Evolutionary conservation across 92 coral and sea anemone genomes (phyloP), one percentile per base, ranked within the genome.

Genomic region (Porites lobata): DNA sequence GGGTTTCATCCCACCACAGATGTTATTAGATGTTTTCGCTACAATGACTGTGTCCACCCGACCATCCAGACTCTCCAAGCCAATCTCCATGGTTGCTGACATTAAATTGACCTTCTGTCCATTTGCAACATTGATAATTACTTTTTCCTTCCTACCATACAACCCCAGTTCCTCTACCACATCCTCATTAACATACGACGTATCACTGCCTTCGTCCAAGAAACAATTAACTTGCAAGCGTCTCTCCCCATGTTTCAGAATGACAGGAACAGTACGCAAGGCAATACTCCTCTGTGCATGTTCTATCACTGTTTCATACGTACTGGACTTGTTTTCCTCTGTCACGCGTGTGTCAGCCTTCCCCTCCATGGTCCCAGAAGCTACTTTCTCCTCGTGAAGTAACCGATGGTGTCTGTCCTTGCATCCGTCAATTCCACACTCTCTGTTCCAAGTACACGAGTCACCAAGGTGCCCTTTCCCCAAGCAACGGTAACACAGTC

Each of bases 31-130:
- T 22, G 81, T 77, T 18, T 26, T 74, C 9, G 94, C 94, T 8
- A 69, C 72, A 52, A 86, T 86, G 3, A 62, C 63, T 17, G 80
- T 91, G 79, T 87, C 91, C 29, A 82, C 88, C 38, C 80, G 77
- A 21, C 91, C 89, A 71, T 91, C 86, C 17, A 56, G 54, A 70
- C 94, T 91, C 52, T 91, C 91, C 52, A 91, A 84, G 15, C 82
- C 92, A 64, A 87, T 82, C 79, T 82, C 52, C 51, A 89, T 76
- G 11, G 86, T 79, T 22, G 81, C 78, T 72, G 93, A 90, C 76
- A 79, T 85, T 10, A 90, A 18, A 59, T 77, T 47, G 14, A 77
- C 57, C 47, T 71, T 57, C 61, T 61, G 74, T 32, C 51, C 86
- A 79, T 91, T 91, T 1, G 92, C 87, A 43, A 87, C 89, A 13